Conservation (phyloP, 2,113 vertebrate species). For the Percina caprodes region DNA sequence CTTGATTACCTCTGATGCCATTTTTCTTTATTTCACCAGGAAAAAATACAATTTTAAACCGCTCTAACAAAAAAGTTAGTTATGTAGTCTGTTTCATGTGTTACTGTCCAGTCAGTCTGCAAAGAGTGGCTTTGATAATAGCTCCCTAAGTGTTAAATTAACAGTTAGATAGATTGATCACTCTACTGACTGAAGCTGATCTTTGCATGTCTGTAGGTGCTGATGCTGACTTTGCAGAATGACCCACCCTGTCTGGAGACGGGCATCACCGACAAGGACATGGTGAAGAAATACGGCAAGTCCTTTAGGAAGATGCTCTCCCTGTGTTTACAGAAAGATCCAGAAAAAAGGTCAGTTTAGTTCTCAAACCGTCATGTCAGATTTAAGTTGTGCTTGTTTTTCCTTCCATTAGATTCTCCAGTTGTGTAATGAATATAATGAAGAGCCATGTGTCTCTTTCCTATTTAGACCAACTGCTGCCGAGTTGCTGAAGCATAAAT, state of each 20-base stretch:
- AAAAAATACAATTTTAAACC: not conserved
- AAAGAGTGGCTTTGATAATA: not conserved
- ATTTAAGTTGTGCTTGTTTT: conserved; percentile 8
- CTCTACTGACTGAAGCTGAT: not conserved
- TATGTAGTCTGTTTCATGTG: not conserved
- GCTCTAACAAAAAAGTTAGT: not conserved
- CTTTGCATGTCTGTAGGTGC: conserved; percentile 86
- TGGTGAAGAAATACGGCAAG: conserved; percentile 98
- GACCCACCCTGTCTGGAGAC: conserved; percentile 97
- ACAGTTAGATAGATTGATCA: not conserved
- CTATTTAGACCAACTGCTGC: conserved; percentile 92
- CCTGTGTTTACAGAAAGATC: conserved; percentile 97
- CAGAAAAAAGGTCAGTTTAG: conserved; percentile 91
- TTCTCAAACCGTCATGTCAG: not conserved
- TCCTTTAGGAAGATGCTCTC: conserved; percentile 99
- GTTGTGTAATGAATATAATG: conserved; percentile 19
- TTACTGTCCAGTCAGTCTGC: not conserved
- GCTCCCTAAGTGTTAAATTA: not conserved
- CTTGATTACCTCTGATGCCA: not conserved
- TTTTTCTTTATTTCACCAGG: conserved; percentile 1
- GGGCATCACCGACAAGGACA: conserved; percentile 97
- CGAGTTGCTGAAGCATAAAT: conserved; percentile 95
- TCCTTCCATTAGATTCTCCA: not conserved
- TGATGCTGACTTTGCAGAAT: conserved; percentile 99
- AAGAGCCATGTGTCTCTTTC: conserved; percentile 22